phyloP scores from a whole-genome alignment of 1,140 invertebrate genomes.

The Palaemon carinicauda region DNA sequence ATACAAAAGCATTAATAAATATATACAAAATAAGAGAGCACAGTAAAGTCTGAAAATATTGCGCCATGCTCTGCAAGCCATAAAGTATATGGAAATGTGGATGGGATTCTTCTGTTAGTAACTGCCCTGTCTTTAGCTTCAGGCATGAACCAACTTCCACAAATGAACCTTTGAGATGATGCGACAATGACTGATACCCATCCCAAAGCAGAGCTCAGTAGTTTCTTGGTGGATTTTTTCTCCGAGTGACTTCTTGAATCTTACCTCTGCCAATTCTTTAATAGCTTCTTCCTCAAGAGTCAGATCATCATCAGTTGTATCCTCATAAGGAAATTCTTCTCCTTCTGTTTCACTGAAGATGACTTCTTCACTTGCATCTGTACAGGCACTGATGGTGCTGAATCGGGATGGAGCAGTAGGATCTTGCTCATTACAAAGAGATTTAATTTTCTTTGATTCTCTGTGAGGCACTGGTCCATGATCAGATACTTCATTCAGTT shows the following conservation, averaged over 20 bases:
- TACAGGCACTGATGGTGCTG: constrained; percentile 46
- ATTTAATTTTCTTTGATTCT: background rate
- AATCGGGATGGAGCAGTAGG: constrained; percentile 20
- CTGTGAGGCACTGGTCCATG: background rate
- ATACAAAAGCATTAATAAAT: background rate
- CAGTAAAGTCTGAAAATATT: background rate
- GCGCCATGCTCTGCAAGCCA: constrained; percentile 17
- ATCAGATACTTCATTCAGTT: background rate
- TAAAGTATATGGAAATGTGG: background rate
- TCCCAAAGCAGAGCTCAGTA: constrained; percentile 12
- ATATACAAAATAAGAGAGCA: background rate
- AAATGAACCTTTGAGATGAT: background rate
- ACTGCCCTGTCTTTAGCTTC: background rate
- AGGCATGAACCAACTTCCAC: background rate
- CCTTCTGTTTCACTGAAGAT: constrained; percentile 59
- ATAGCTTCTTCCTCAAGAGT: constrained; percentile 58
- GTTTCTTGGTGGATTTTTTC: background rate
- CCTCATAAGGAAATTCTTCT: constrained; percentile 52
- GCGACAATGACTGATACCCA: background rate
- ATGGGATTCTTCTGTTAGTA: constrained; percentile 6
- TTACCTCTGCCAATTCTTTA: constrained; percentile 53
- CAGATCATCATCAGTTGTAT: constrained; percentile 58
- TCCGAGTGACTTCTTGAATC: background rate
- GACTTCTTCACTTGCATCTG: constrained; percentile 53
- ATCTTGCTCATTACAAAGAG: background rate